Evolutionary conservation across 2,113 vertebrate species (phyloP), one percentile per base, ranked within the genome.

Genomic region (Chrysemys picta): DNA sequence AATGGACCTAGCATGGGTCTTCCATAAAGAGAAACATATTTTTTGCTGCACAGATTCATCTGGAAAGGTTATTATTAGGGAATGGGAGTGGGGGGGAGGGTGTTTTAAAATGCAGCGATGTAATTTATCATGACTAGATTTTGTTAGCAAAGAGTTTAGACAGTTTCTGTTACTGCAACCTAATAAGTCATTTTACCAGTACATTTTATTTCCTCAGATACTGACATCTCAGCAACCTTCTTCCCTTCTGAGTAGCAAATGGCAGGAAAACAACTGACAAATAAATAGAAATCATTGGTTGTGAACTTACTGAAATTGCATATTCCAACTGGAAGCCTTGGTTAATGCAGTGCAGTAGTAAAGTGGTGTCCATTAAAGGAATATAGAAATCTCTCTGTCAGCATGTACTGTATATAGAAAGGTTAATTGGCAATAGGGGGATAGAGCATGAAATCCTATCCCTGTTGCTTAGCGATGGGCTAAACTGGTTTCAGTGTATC

Each of bases 211-310:
- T 93, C 89, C 59, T 93, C 57, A 14, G 57, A 45, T 90, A 69
- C 80, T 25, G 19, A 54, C 85, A 91, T 35, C 79, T 92, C 8
- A 0, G 54, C 24, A 89, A 62, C 82, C 31, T 80, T 90, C 65
- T 85, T 88, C 85, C 17, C 21, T n/a, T 50, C 84, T 93, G 82
- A 59, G 56, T 56, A 93, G 62, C 91, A 87, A 72, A 53, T 47
- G 72, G 42, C 85, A 95, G 81, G 84, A 95, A 94, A 96, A 95
- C 72, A 96, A 82, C 76, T 83, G 96, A 92, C 85, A 97, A 97
- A 97, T 94, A 96, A 94, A 93, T 82, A 96, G 87, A 93, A 96
- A 95, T 94, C 89, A 91, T 88, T 96, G 86, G 47, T 84, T 95
- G 78, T 90, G 85, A 92, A 96, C 56, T 72, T 82, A 93, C 76